Evolutionary conservation across 2,888 invertebrate genomes (phyloP).

Genomic region (Panorpa germanica): DNA sequence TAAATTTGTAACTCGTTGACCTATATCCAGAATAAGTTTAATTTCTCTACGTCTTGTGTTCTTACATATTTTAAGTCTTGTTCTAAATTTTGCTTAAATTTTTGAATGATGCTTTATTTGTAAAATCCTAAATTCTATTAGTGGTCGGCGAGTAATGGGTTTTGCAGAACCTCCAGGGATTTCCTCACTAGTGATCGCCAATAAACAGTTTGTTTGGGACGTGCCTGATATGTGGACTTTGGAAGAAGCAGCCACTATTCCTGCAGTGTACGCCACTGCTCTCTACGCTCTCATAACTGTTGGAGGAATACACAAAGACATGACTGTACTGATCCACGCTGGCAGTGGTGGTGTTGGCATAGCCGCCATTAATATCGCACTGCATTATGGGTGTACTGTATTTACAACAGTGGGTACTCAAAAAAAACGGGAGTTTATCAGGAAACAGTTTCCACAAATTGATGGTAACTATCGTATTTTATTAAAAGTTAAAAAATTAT

Average conservation of each 20-base stretch:
- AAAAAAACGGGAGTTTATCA: slow-evolving; percentile 42
- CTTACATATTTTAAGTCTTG: too few relatives aligned
- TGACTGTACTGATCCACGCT: slow-evolving; percentile 31
- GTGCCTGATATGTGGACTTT: slow-evolving; percentile 54
- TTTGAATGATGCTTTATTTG: too few relatives aligned
- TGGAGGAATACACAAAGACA: slow-evolving; percentile 20
- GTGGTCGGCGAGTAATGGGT: slow-evolving; percentile 45
- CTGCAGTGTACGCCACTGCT: slow-evolving; percentile 57
- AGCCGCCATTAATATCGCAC: slow-evolving; percentile 55
- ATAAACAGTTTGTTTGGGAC: slow-evolving; percentile 30
- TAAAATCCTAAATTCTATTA: too few relatives aligned
- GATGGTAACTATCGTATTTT: slow-evolving; percentile 24
- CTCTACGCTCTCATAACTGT: slow-evolving; percentile 29
- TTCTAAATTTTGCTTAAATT: too few relatives aligned
- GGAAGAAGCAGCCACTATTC: slow-evolving; percentile 58
- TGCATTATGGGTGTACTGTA: slow-evolving; percentile 41
- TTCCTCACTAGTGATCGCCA: slow-evolving; percentile 31
- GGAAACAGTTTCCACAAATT: slow-evolving; percentile 28
- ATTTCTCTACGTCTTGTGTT: too few relatives aligned
- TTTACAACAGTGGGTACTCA: slow-evolving; percentile 51
- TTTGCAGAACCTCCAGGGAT: slow-evolving; percentile 30
- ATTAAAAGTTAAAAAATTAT: too few relatives aligned
- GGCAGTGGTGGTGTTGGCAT: slow-evolving; percentile 57
- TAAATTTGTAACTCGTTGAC: too few relatives aligned
- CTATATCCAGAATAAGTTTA: too few relatives aligned